Base-by-base conservation (phyloP, 2,888 invertebrate species). In the Chaitophorus viminalis region DNA sequence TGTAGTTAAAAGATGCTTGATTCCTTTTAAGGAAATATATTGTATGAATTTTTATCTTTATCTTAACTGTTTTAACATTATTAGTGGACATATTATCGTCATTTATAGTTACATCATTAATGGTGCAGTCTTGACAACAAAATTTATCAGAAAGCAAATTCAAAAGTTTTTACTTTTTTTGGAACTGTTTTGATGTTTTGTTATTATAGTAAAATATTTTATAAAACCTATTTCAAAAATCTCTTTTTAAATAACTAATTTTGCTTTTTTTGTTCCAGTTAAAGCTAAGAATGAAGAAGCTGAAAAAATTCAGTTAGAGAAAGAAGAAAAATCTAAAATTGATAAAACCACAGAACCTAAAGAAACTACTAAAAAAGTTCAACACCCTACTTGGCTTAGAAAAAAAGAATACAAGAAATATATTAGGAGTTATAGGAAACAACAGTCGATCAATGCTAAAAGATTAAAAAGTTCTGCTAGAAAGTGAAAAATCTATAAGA, bases 401-500 rank as follows among this genome's bases (percentile, higher is more conserved):
- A 87, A 87, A 87, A 87, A 87, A 33, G 87, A 87, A 81, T 87
- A 87, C 65, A 87, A 87, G 9, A 87, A 87, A 81, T 87, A 87
- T 46, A 79, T 87, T 31, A 81, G 36, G 3, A 81, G 74, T 21
- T 87, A 87, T 46, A 87, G 39, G 65, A 87, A 87, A 74, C 87
- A 87, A 81, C 72, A 81, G 11, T 39, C 25, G 3, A 72, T 81
- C 9, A 87, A 87, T 18, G 65, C 87, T 60, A 87, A 87, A 46
- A 70, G 79, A 74, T 33, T 87, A 60, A 87, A 81, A 3, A 72
- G 54, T 25, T 18, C 87, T 0, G n/a, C 70, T 65, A 87, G 65
- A 87, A 87, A 79, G 75, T 81, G 54, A 87, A 29, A 54, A 21
- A 21, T 21, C 1, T 36, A 21, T 29, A 76, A 46, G 33, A 76